Conservation (phyloP, 2,797 vertebrate species). For the Acanthopagrus latus region DNA sequence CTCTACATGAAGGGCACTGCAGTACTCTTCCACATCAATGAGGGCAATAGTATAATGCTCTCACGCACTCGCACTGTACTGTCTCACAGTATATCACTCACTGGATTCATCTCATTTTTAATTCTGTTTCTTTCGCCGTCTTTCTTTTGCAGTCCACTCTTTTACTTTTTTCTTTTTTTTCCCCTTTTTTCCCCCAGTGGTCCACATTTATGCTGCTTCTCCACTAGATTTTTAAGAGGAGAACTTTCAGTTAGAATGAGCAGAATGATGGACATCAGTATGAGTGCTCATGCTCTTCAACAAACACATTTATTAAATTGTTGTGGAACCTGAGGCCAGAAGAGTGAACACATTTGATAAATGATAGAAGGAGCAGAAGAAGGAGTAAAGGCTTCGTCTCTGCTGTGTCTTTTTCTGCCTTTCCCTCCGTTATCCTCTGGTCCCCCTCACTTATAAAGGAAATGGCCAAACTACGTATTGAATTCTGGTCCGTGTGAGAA, state of each 20-base stretch:
- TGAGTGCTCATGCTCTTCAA: background rate
- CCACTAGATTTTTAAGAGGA: background rate
- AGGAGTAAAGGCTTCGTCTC: slow-evolving; percentile 11
- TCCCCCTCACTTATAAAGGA: slow-evolving; percentile 32
- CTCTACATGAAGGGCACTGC: slow-evolving; percentile 80
- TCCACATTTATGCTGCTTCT: background rate
- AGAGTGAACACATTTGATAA: slow-evolving; percentile 22
- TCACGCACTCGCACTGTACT: slow-evolving; percentile 42
- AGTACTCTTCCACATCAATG: slow-evolving; percentile 69
- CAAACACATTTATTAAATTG: slow-evolving; percentile 29
- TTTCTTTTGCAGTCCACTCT: background rate
- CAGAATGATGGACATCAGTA: background rate
- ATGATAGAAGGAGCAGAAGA: slow-evolving; percentile 21
- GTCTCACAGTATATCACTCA: slow-evolving; percentile 39
- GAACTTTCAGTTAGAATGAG: background rate
- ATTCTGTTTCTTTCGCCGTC: slow-evolving; percentile 9
- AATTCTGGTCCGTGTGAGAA: slow-evolving; percentile 45
- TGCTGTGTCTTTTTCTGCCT: slow-evolving; percentile 26
- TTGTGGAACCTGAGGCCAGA: slow-evolving; percentile 29
- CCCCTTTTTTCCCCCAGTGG: too few species aligned
- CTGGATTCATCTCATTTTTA: slow-evolving; percentile 20
- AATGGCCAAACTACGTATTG: slow-evolving; percentile 59
- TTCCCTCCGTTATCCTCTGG: slow-evolving; percentile 5
- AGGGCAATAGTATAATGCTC: slow-evolving; percentile 64
- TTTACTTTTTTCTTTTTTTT: too few species aligned